Percentiles rank a stretch among this genome's conserved stretches.
These are phyloP conservation scores for Campoplex nolae DNA, from an alignment of 2,888 invertebrate genomes.

Conservation along the genomic window DNA sequence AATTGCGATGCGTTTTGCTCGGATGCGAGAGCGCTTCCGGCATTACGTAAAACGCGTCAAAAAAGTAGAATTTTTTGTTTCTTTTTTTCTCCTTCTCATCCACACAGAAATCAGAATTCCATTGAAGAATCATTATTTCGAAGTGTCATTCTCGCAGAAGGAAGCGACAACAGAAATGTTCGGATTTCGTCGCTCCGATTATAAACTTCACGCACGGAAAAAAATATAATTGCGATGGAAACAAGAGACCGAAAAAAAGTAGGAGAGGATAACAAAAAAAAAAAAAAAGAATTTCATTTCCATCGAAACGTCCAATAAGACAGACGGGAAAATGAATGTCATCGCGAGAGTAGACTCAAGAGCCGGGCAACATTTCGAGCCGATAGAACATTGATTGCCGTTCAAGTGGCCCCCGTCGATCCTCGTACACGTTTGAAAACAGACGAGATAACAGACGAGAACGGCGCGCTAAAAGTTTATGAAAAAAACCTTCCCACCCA, in stretches of 20 bases:
- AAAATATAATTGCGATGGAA: conserved; percentile 47
- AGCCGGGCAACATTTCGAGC: conserved; percentile 3
- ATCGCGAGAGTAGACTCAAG: conserved; percentile 20
- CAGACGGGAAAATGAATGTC: conserved; percentile 61
- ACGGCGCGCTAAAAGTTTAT: conserved; percentile 28
- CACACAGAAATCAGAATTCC: conserved; percentile 34
- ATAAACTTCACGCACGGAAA: conserved; percentile 2
- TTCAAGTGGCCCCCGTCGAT: conserved; percentile 49
- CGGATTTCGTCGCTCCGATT: conserved; percentile 30
- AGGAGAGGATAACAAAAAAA: not conserved
- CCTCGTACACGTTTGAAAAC: conserved; percentile 23
- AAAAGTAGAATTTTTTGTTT: conserved; percentile 46
- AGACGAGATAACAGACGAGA: conserved; percentile 37
- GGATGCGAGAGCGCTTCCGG: conserved; percentile 40
- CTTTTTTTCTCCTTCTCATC: not conserved
- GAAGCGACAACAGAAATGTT: conserved; percentile 12
- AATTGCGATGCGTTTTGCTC: conserved; percentile 44
- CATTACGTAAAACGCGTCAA: conserved; percentile 8
- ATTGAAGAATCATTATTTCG: conserved; percentile 57
- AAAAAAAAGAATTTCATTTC: conserved; percentile 27
- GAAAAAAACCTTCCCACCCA: not conserved
- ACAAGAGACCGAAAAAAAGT: conserved; percentile 13
- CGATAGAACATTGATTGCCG: conserved; percentile 58
- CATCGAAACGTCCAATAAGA: conserved; percentile 34
- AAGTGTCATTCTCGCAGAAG: not conserved